Evolutionary conservation across 2,888 invertebrate genomes (phyloP).

Genomic region (Sabatieria punctata): DNA sequence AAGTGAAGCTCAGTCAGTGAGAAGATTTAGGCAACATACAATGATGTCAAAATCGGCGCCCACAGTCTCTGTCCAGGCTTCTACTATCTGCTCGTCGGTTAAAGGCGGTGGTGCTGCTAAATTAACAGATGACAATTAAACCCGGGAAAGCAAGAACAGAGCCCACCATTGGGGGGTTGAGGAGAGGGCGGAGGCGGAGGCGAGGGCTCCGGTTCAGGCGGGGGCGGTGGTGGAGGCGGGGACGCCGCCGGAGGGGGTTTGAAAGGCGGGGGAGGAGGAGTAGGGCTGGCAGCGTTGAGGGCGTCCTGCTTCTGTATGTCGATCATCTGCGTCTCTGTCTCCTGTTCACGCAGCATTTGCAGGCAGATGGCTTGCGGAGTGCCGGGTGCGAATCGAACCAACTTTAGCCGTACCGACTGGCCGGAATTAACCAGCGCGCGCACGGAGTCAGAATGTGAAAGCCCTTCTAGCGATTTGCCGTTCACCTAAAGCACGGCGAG

Average conservation of each 20-base stretch:
- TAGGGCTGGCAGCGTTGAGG: slow-evolving; percentile 11
- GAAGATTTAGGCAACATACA: too few species aligned
- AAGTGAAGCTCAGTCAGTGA: too few species aligned
- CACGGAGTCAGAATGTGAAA: slow-evolving; percentile 90
- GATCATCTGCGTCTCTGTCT: slow-evolving; percentile 23
- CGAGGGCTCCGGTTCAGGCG: neutral
- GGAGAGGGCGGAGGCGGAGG: neutral
- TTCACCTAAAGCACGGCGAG: slow-evolving; percentile 48
- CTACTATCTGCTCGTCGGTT: slow-evolving; percentile 41
- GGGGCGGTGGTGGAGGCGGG: neutral
- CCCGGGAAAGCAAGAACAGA: neutral
- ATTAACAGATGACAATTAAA: neutral
- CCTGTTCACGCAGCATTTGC: slow-evolving; percentile 13
- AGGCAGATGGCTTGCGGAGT: slow-evolving; percentile 5
- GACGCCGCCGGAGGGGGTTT: neutral
- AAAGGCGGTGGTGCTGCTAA: neutral
- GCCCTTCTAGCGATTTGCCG: slow-evolving; percentile 76
- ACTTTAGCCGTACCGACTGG: slow-evolving; percentile 63
- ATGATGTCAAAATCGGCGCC: slow-evolving; percentile 63
- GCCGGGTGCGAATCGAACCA: slow-evolving; percentile 41
- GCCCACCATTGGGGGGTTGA: neutral
- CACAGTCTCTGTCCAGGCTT: slow-evolving; percentile 55
- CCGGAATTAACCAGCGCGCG: slow-evolving; percentile 87
- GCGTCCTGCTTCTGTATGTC: slow-evolving; percentile 25
- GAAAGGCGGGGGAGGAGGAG: too few species aligned